These are phyloP conservation scores for Mus spicilegus DNA, from an alignment of 2,113 vertebrate species.

Conservation along the genomic window DNA sequence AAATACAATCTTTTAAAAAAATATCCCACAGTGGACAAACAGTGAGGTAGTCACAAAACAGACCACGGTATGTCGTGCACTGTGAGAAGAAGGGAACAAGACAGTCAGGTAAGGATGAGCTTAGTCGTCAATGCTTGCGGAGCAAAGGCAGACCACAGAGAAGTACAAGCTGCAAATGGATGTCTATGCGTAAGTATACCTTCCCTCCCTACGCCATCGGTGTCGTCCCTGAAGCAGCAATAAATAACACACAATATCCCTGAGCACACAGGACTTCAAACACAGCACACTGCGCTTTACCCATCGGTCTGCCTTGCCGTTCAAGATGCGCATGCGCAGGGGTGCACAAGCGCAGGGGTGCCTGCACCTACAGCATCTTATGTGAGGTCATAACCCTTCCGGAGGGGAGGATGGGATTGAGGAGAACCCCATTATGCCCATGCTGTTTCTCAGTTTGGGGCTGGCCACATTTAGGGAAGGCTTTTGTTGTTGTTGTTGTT, in stretches of 20 bases:
- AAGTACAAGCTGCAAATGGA: too few relatives aligned
- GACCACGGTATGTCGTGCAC: accelerated
- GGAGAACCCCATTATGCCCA: too few relatives aligned
- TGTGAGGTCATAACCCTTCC: background rate
- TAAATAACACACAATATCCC: accelerated
- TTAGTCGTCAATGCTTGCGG: background rate
- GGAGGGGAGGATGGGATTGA: background rate
- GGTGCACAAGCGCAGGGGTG: too few relatives aligned
- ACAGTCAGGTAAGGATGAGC: background rate
- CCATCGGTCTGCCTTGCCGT: background rate
- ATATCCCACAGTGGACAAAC: background rate
- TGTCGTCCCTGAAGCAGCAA: background rate
- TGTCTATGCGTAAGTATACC: too few relatives aligned
- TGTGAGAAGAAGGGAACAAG: too few relatives aligned
- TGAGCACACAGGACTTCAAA: background rate
- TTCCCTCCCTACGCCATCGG: too few relatives aligned
- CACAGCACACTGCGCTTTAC: background rate
- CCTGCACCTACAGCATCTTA: too few relatives aligned
- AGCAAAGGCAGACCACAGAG: background rate
- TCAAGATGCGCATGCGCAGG: background rate
- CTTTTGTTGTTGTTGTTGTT: background rate
- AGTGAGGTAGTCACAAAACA: background rate
- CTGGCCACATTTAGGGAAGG: background rate
- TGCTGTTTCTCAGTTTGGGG: background rate
- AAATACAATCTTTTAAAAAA: too few relatives aligned